phyloP scores from a whole-genome alignment of 1,140 invertebrate genomes.

The Caerostris darwini region DNA sequence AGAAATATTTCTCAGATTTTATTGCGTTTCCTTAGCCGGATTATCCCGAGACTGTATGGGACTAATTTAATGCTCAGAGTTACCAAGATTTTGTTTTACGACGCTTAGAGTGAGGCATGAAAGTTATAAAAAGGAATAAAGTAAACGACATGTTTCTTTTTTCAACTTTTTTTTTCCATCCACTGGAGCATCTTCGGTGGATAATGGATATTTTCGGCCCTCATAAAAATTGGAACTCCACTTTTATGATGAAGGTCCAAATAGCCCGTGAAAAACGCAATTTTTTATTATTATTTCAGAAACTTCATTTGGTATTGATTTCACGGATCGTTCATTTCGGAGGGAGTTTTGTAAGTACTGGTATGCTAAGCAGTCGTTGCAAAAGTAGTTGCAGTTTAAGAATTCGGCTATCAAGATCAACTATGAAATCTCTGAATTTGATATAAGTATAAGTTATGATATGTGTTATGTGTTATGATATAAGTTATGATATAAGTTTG shows the following conservation, averaged over 20 bases:
- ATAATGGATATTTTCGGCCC: slow-evolving; percentile 25
- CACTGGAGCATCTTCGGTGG: neutral
- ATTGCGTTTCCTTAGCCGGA: neutral
- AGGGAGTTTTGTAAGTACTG: neutral
- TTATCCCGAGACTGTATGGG: neutral
- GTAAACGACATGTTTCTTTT: slow-evolving; percentile 21
- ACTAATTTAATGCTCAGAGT: slow-evolving; percentile 31
- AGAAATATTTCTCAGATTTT: neutral
- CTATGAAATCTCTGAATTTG: too few species aligned
- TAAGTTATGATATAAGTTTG: too few species aligned
- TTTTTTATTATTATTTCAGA: slow-evolving; percentile 12
- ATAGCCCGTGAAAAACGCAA: neutral
- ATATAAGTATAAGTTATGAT: too few species aligned
- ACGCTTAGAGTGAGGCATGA: slow-evolving; percentile 22
- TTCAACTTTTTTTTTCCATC: neutral
- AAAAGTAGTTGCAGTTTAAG: too few species aligned
- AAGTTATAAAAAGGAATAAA: slow-evolving; percentile 38
- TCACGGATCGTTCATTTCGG: neutral
- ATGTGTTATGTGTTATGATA: too few species aligned
- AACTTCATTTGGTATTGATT: slow-evolving; percentile 14
- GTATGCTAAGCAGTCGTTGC: too few species aligned
- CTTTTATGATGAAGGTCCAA: slow-evolving; percentile 6
- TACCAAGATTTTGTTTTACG: slow-evolving; percentile 35
- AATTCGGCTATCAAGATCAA: too few species aligned
- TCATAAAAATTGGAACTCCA: slow-evolving; percentile 1